phyloP scores from a whole-genome alignment of 1,140 invertebrate species.

The Popillia japonica region DNA sequence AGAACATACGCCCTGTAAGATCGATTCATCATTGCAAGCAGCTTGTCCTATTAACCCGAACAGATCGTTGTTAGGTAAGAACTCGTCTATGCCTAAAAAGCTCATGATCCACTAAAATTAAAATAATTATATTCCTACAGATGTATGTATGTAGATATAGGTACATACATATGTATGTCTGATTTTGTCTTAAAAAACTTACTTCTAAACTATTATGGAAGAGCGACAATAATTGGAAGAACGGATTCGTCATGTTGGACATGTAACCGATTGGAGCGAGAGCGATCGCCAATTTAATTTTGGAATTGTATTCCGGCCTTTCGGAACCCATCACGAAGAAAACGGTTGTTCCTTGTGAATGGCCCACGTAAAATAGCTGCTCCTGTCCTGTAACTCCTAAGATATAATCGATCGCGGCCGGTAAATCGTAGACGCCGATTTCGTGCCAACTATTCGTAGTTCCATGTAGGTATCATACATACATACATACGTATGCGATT shows the following conservation, averaged over 20 bases:
- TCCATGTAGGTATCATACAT: too few relatives aligned
- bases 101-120: constrained; percentile 31
- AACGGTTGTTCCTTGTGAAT: constrained; percentile 71
- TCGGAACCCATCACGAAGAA: constrained; percentile 64
- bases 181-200: neutral
- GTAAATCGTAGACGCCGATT: constrained; percentile 73
- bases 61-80: constrained; percentile 64
- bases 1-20: constrained; percentile 19
- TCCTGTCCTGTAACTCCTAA: constrained; percentile 63
- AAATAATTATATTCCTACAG: too few relatives aligned
- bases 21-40: constrained; percentile 37
- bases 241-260: constrained; percentile 63
- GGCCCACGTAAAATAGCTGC: constrained; percentile 71
- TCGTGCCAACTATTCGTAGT: constrained; percentile 63
- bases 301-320: constrained; percentile 63
- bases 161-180: neutral
- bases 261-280: constrained; percentile 69
- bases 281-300: constrained; percentile 64
- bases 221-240: constrained; percentile 57
- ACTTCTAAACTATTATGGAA: constrained; percentile 27
- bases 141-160: too few relatives aligned
- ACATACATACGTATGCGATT: too few relatives aligned
- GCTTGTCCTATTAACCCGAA: constrained; percentile 50
- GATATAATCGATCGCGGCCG: constrained; percentile 74
- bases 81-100: constrained; percentile 60